Percentiles rank a stretch among this genome's conserved stretches.
phyloP scores from a whole-genome alignment of 1,140 invertebrate genomes.

The Hyles euphorbiae region DNA sequence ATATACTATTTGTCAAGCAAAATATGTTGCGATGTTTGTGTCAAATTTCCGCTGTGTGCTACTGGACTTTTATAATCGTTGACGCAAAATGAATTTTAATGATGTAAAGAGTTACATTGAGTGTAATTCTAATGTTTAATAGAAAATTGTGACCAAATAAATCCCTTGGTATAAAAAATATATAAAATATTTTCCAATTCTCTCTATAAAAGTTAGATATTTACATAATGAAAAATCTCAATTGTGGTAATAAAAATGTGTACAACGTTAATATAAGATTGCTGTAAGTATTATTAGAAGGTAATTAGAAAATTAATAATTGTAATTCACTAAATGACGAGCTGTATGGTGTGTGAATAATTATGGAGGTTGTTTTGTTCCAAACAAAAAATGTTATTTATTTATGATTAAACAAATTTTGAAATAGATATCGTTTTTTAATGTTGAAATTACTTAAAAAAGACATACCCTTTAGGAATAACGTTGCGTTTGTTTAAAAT shows the following conservation, averaged over 20 bases:
- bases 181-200: slow-evolving; percentile 28
- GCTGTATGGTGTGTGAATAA: slow-evolving; percentile 71
- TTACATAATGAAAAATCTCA: slow-evolving; percentile 68
- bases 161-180: no score
- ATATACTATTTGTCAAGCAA: no score
- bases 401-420: slow-evolving; percentile 75
- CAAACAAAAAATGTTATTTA: slow-evolving; percentile 74
- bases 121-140: no score
- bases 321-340: slow-evolving; percentile 69
- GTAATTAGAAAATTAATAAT: slow-evolving; percentile 71
- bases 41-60: neutral
- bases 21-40: neutral
- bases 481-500: no score
- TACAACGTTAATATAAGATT: slow-evolving; percentile 71
- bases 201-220: slow-evolving; percentile 70
- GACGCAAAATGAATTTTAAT: no score
- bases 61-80: no score
- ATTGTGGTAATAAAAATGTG: slow-evolving; percentile 70
- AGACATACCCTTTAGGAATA: no score
- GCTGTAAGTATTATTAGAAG: slow-evolving; percentile 74
- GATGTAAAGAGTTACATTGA: no score
- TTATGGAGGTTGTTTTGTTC: slow-evolving; percentile 73
- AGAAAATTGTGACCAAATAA: slow-evolving; percentile 35
- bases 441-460: neutral
- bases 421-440: slow-evolving; percentile 38